phyloP scores from a whole-genome alignment of 92 coral and sea anemone species.

The Epizoanthus ramosus region DNA sequence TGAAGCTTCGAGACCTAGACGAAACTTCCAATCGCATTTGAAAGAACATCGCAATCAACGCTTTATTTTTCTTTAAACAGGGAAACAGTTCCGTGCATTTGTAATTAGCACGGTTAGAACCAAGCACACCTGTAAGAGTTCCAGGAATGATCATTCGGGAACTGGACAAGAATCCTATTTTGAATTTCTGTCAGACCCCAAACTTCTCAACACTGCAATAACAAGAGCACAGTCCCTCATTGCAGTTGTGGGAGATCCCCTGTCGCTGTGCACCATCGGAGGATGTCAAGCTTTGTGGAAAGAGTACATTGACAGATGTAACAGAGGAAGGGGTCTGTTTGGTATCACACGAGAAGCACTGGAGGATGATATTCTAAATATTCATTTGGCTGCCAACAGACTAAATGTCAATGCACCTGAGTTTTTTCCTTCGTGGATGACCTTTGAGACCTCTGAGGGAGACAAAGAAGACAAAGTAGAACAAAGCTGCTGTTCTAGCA shows the following conservation, averaged over 20 bases:
- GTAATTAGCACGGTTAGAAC: conserved; percentile 84
- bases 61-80: conserved; percentile 25
- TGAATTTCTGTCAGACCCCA: conserved; percentile 58
- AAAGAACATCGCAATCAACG: too few species aligned
- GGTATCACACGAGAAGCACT: conserved; percentile 51
- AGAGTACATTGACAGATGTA: conserved; percentile 63
- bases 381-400: conserved; percentile 25
- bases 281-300: conserved; percentile 66
- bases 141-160: conserved; percentile 11
- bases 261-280: conserved; percentile 71
- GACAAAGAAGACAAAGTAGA: not conserved
- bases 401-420: conserved; percentile 75
- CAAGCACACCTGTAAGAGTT: conserved; percentile 47
- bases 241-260: conserved; percentile 74
- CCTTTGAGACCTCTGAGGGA: conserved; percentile 8
- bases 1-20: too few species aligned
- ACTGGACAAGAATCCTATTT: conserved; percentile 22
- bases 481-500: not conserved
- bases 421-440: conserved; percentile 64
- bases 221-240: conserved; percentile 81
- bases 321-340: conserved; percentile 36
- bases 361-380: conserved; percentile 21
- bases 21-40: not conserved
- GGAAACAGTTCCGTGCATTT: conserved; percentile 73
- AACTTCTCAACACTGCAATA: conserved; percentile 75